phyloP scores from a whole-genome alignment of 2,888 invertebrate genomes.

The Shargacucullia verbasci region DNA sequence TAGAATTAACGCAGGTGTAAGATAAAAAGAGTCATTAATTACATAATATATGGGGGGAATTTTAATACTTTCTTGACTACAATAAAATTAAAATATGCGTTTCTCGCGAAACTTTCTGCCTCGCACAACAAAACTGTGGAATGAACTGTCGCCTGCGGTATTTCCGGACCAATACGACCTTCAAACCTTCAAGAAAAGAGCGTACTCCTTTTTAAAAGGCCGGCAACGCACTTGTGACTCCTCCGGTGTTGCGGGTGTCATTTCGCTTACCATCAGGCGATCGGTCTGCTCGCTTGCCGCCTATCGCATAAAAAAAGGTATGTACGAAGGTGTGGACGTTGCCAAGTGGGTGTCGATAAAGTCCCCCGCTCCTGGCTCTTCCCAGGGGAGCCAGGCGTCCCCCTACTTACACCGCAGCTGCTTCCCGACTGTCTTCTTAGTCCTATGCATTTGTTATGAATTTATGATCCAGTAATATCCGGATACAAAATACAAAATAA shows the following conservation, averaged over 20 bases:
- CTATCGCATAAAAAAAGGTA: slow-evolving; percentile 31
- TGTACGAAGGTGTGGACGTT: slow-evolving; percentile 27
- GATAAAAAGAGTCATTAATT: slow-evolving; percentile 65
- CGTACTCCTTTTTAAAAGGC: no score
- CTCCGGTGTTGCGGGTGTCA: no score
- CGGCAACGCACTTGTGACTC: no score
- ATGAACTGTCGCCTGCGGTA: no score
- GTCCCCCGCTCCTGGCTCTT: slow-evolving; percentile 6
- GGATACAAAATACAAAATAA: slow-evolving; percentile 22
- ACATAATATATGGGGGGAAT: slow-evolving; percentile 32
- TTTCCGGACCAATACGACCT: no score
- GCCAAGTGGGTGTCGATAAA: not conserved
- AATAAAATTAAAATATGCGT: no score
- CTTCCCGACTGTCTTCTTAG: slow-evolving; percentile 41
- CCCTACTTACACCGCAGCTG: slow-evolving; percentile 58
- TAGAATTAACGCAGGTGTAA: slow-evolving; percentile 75
- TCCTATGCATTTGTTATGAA: slow-evolving; percentile 74
- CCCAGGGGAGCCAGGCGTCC: slow-evolving; percentile 45
- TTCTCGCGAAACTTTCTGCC: no score
- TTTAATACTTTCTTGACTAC: slow-evolving; percentile 26
- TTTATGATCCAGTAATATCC: slow-evolving; percentile 72
- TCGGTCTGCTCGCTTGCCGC: no score
- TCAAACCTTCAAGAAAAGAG: no score
- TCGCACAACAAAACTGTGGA: no score
- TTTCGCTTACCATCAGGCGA: no score